A percentile compares a stretch with the other conserved stretches of the same genome.
Evolutionary conservation across 1,140 invertebrate species (phyloP).

Genomic region (Macrotrachela quadricornifera): DNA sequence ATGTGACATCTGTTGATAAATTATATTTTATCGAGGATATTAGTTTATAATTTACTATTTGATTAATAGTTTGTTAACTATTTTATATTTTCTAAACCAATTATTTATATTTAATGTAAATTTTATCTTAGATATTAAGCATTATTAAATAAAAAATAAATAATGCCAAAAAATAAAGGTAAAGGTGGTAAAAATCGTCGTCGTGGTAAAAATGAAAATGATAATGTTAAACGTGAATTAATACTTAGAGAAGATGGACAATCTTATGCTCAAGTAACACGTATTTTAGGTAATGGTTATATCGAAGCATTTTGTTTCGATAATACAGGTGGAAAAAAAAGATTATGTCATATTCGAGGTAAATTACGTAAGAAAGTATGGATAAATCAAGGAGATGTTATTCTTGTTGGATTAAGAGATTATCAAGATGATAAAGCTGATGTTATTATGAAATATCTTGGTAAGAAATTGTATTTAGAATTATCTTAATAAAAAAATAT

Average conservation of each 20-base stretch:
- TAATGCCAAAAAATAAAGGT: conserved; percentile 34
- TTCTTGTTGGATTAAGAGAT: conserved; percentile 76
- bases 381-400: conserved; percentile 96
- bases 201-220: conserved; percentile 97
- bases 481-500: no score
- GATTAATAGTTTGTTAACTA: no score
- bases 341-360: conserved; percentile 95
- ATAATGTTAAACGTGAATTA: conserved; percentile 91
- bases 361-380: conserved; percentile 55
- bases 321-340: conserved; percentile 49
- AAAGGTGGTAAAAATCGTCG: conserved; percentile 99
- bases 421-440: conserved; percentile 99
- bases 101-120: no score
- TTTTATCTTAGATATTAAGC: no score
- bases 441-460: conserved; percentile 80
- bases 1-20: no score
- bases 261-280: conserved; percentile 97
- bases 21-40: no score
- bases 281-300: conserved; percentile 98
- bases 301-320: conserved; percentile 98
- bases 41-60: no score
- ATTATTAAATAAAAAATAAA: background rate
- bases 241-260: conserved; percentile 98
- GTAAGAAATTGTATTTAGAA: no score
- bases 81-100: no score